phyloP scores from a whole-genome alignment of 2,113 vertebrate genomes.

The Nycticorax nycticorax region DNA sequence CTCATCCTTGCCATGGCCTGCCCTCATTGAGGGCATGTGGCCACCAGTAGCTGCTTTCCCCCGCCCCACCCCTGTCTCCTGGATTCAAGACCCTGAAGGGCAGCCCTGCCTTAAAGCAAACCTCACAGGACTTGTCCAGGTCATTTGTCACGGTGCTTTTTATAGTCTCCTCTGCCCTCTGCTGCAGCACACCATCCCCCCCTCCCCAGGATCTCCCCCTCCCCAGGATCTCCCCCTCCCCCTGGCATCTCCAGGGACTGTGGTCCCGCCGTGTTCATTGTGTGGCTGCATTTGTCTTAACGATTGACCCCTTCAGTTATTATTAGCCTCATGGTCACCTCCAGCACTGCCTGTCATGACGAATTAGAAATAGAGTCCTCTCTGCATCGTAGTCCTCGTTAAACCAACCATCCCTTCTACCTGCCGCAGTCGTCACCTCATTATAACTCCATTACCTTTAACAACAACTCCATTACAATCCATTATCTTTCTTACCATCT shows the following conservation, averaged over 20 bases:
- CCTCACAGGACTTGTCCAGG: neutral
- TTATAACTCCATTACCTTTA: conserved; percentile 78
- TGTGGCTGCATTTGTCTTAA: neutral
- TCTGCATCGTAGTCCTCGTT: conserved; percentile 23
- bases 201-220: neutral
- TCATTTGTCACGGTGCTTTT: neutral
- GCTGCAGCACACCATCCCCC: neutral
- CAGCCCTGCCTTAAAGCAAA: neutral
- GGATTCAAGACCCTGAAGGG: neutral
- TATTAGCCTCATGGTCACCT: conserved; percentile 33
- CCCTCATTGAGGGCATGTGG: neutral
- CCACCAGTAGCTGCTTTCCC: neutral
- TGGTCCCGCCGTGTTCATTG: neutral
- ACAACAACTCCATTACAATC: conserved; percentile 66
- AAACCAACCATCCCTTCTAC: conserved; percentile 51
- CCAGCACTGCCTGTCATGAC: neutral
- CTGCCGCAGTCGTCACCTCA: conserved; percentile 44
- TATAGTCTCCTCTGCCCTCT: neutral
- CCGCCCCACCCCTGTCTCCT: neutral
- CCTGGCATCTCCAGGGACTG: neutral
- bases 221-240: neutral
- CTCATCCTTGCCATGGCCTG: neutral
- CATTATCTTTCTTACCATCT: conserved; percentile 70
- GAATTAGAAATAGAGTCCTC: conserved; percentile 22
- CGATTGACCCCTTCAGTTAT: conserved; percentile 35